Conservation (phyloP, 2,888 invertebrate genomes). For the Lithophane socia region DNA sequence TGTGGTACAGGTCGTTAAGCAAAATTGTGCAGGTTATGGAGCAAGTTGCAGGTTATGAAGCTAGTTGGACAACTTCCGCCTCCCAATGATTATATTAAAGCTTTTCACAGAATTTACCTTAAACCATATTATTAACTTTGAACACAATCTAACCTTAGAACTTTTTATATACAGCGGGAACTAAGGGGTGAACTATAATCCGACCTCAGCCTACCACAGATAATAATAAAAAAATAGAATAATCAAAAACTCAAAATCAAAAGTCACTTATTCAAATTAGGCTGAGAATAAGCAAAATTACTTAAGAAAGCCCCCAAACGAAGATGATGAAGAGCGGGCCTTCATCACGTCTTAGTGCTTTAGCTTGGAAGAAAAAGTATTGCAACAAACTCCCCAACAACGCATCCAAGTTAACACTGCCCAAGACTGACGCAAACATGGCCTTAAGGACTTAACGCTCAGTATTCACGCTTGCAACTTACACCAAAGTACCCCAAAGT, state of each 20-base stretch:
- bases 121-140: no score
- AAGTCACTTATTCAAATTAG: neutral
- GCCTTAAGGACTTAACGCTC: neutral
- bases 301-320: neutral
- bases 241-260: no score
- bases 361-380: neutral
- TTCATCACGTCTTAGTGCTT: neutral
- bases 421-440: neutral
- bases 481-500: neutral
- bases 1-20: slow-evolving; percentile 26
- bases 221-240: no score
- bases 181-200: neutral
- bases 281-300: neutral
- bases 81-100: neutral
- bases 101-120: no score
- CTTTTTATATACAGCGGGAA: neutral
- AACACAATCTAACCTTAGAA: no score
- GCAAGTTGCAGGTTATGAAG: slow-evolving; percentile 11
- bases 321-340: no score
- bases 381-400: neutral
- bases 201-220: accelerated
- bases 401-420: neutral
- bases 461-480: no score
- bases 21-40: slow-evolving; percentile 34
- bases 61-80: neutral